Evolutionary conservation across 2,113 vertebrate species (phyloP).

Genomic region (Brachypteracias leptosomus): DNA sequence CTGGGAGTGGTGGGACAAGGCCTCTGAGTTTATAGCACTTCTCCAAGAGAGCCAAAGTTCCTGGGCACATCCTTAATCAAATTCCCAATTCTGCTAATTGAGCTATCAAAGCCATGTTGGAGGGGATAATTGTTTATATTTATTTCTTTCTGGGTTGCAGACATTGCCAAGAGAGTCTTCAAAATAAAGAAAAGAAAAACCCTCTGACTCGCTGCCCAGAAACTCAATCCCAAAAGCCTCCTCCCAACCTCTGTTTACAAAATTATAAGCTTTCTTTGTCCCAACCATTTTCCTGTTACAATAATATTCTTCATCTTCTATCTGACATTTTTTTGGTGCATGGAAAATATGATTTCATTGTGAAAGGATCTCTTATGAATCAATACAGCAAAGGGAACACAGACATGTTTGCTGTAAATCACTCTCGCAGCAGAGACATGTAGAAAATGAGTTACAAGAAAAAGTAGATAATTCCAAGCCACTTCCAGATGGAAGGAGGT

Average conservation of each 20-base stretch:
- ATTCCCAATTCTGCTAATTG: conserved; percentile 25
- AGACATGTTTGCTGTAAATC: conserved; percentile 63
- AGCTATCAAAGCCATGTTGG: neutral
- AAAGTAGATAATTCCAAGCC: conserved; percentile 60
- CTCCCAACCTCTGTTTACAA: conserved; percentile 77
- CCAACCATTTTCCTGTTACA: conserved; percentile 73
- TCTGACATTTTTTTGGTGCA: conserved; percentile 40
- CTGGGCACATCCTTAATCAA: neutral
- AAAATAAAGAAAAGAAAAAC: conserved; percentile 64
- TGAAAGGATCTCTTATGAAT: conserved; percentile 70
- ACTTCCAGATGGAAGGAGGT: conserved; percentile 64
- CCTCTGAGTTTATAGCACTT: neutral
- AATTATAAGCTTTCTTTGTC: conserved; percentile 79
- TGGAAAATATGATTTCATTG: conserved; percentile 77
- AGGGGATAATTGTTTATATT: conserved; percentile 45
- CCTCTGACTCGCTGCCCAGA: conserved; percentile 58
- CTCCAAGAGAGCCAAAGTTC: neutral
- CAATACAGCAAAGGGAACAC: conserved; percentile 57
- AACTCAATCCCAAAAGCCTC: conserved; percentile 61
- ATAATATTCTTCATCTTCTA: conserved; percentile 67
- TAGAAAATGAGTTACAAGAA: conserved; percentile 52
- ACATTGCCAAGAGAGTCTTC: conserved; percentile 37
- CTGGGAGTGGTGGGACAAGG: neutral
- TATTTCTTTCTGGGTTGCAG: conserved; percentile 29
- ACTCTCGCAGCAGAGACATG: conserved; percentile 38